These are phyloP conservation scores for Macrotus californicus DNA, from an alignment of 2,113 vertebrate species.

Conservation along the genomic window DNA sequence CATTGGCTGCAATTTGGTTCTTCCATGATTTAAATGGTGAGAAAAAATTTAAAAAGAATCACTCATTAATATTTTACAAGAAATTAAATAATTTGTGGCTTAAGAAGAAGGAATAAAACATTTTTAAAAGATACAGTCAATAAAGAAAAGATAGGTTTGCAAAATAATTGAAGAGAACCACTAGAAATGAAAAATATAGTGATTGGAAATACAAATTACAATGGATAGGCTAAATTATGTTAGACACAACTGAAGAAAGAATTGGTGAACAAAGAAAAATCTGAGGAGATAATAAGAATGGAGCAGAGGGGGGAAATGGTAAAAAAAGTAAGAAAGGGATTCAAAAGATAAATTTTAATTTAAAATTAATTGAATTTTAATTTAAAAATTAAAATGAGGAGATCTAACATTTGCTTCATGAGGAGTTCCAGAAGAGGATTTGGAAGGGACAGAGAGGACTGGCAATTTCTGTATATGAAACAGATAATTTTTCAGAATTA, in stretches of 20 bases:
- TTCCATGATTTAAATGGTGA: not conserved
- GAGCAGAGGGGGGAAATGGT: not conserved
- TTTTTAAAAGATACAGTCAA: not conserved
- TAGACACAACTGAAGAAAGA: not conserved
- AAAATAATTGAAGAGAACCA: not conserved
- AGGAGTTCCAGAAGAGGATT: not conserved
- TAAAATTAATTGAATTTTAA: not conserved
- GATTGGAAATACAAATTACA: not conserved
- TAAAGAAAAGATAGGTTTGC: not conserved
- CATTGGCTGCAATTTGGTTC: not conserved
- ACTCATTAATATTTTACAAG: not conserved
- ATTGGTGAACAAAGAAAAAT: not conserved
- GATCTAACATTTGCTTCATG: not conserved
- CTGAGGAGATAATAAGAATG: not conserved
- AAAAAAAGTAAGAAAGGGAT: not conserved
- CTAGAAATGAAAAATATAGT: constrained; percentile 7
- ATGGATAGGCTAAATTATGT: not conserved
- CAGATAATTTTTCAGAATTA: not conserved
- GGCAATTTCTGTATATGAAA: not conserved
- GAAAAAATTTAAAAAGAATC: not conserved
- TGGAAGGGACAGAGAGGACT: not conserved
- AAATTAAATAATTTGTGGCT: not conserved
- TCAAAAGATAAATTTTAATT: not conserved
- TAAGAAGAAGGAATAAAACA: not conserved
- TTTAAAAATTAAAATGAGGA: not conserved